Conservation (phyloP, 2,113 vertebrate species). For the Camelus dromedarius region DNA sequence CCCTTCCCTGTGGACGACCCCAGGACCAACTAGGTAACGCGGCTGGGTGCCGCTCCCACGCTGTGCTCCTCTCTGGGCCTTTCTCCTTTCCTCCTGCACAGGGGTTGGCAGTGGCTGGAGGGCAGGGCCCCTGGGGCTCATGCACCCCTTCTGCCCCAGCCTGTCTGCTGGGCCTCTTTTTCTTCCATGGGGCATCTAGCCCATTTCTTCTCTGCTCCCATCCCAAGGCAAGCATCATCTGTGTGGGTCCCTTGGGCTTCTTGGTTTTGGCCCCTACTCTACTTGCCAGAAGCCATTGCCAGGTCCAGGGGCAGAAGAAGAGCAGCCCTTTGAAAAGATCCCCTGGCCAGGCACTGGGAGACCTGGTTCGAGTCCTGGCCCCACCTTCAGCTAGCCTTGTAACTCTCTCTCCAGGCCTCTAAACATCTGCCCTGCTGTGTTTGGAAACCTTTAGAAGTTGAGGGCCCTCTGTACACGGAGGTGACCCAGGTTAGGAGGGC, state of each 20-base stretch:
- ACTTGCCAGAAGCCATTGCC: not conserved
- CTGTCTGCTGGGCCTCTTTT: not conserved
- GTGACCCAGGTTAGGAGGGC: not conserved
- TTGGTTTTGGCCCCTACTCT: not conserved
- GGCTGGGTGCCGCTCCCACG: not conserved
- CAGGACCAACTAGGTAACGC: slow-evolving; percentile 79
- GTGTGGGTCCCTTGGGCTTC: not conserved
- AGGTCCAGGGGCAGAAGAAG: not conserved
- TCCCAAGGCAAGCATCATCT: not conserved
- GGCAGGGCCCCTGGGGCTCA: not conserved
- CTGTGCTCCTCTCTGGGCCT: not conserved
- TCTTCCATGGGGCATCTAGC: not conserved
- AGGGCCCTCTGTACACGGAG: not conserved
- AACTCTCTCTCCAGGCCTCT: not conserved
- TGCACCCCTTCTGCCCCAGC: not conserved
- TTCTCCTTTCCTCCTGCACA: not conserved
- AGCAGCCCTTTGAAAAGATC: not conserved
- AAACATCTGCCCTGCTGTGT: not conserved
- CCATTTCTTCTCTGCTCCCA: not conserved
- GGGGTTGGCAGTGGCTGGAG: not conserved
- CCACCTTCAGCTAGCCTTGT: not conserved
- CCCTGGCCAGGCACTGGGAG: not conserved
- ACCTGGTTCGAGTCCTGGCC: not conserved
- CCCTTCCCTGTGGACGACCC: slow-evolving; percentile 78
- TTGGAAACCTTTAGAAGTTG: not conserved